These are phyloP conservation scores for Lagorchestes hirsutus DNA, from an alignment of 2,797 vertebrate species.

Conservation along the genomic window DNA sequence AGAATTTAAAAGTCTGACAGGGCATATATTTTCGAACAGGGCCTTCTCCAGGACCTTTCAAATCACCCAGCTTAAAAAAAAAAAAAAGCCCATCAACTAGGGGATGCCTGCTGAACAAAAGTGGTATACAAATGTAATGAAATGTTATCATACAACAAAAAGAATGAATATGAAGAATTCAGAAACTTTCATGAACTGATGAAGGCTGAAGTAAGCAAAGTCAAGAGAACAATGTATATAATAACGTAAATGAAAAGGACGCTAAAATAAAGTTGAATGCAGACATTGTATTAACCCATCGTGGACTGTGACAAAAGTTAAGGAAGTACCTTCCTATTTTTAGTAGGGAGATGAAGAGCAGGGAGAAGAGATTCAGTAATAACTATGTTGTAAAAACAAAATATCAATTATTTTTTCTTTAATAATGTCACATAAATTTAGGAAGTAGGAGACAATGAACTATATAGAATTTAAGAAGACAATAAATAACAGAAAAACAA, in stretches of 20 bases:
- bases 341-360: neutral
- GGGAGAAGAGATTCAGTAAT: neutral
- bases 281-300: neutral
- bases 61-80: neutral
- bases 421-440: neutral
- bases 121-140: neutral
- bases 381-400: neutral
- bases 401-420: neutral
- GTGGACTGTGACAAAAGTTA: neutral
- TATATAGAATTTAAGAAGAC: neutral
- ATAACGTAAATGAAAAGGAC: neutral
- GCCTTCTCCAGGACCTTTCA: neutral
- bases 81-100: neutral
- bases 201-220: neutral
- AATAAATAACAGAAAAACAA: neutral
- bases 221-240: too few species aligned
- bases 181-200: neutral
- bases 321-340: neutral
- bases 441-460: neutral
- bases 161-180: neutral
- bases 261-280: neutral
- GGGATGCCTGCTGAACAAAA: neutral
- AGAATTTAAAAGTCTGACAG: too few species aligned
- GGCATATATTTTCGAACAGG: too few species aligned
- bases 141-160: neutral